Evolutionary conservation across 2,888 invertebrate genomes (phyloP), one percentile per base, ranked within the genome.

Genomic region (Drosophila fulvimacula): DNA sequence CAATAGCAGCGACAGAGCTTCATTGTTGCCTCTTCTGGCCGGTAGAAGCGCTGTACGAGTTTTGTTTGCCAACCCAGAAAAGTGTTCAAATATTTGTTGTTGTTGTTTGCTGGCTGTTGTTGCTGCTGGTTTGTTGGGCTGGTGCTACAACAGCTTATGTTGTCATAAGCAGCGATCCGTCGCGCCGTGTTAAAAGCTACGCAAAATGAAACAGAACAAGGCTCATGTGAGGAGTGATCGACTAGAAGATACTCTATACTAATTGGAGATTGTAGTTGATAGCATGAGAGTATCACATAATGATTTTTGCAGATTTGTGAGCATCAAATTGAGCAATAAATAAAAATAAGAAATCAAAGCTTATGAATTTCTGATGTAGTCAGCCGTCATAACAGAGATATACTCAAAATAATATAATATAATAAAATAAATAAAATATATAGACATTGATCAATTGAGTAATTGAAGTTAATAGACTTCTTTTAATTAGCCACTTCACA

Each of bases 21-120:
- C 13, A 32, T 32, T 67, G 67, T 73, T 66, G 41, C 38, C 39
- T 39, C 49, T n/a, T 49, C 51, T 73, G 73, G 42, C 60, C 63
- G 71, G 58, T 70, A 64, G 75, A 38, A 62, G 76, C 51, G 52
- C 69, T 66, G 36, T 49, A 57, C 64, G 70, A 52, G 49, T 75
- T 59, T 44, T 83, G 89, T 82, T 88, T 86, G 77, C 67, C 70
- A 81, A 65, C 70, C 70, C 73, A 65, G 64, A 77, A 81, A 84
- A 89, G 65, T 76, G 60, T 68, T 71, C 88, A 83, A 83, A 83
- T 89, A 89, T 83, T 89, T 81, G 32, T 34, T 73, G 15, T 36
- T 52, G 38, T n/a, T 41, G 51, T 30, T 48, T 58, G 44, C 41
- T 57, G 48, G 44, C 15, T 59, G 60, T 10, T 69, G 34, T 24